Evolutionary conservation across 1,140 invertebrate species (phyloP), one percentile per base, ranked within the genome.

Genomic region (Heliconius congener): DNA sequence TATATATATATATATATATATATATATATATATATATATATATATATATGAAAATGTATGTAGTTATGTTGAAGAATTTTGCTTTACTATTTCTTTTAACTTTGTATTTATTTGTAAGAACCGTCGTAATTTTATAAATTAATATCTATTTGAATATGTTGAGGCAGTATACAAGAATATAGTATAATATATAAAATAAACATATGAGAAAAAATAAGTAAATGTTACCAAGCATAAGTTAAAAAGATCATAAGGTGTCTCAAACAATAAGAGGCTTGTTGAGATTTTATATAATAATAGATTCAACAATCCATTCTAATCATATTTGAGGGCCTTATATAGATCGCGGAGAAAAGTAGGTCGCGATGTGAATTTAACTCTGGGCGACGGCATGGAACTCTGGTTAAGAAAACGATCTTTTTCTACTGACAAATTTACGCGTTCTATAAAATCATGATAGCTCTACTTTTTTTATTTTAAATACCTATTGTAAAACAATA

Each of bases 261-360:
- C 27, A 66, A 66, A 66, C 60, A 55, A 57, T 57, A 55, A 75
- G 52, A 19, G 16, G 16, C 18, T 19, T 39, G 30, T 57, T 34
- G 34, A 74, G 73, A 23, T 46, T 46, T 74, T 34, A 75, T 23
- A 37, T 50, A 73, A 73, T 73, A 73, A 46, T 50, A 50, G 19
- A 46, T 73, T 50, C 27, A 66, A 66, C 60, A 66, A 66, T 66
- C 60, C 60, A 30, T 75, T 57, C 30, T 42, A 72, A 72, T 66
- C 37, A 76, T 76, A 73, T 80, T 66, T 60, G 74, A 50, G 50
- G 19, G 19, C 8, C 37, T 66, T 73, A 76, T 52, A 80, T 80
- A 82, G 72, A 76, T 82, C 75, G 70, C 78, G 71, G 55, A 70
- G 8, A 42, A 79, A 82, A 79, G 71, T 82, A 82, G 81, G 81